Evolutionary conservation across 2,888 invertebrate genomes (phyloP).

Genomic region (Parascotia fuliginaria): DNA sequence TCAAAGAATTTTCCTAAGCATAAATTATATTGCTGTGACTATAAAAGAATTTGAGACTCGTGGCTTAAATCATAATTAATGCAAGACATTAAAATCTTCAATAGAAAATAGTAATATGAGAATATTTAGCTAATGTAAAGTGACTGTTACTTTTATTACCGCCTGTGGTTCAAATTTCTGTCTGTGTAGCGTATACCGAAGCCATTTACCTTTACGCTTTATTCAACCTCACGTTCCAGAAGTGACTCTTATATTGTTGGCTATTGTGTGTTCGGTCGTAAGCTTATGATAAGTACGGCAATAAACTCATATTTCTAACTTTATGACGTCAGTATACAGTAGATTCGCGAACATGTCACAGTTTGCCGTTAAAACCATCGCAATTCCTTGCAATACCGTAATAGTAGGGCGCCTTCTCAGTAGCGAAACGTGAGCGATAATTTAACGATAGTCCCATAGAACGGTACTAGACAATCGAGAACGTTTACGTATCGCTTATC

Average conservation of each 20-base stretch:
- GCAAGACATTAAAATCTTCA: no score
- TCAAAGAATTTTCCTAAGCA: no score
- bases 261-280: slow-evolving; percentile 11
- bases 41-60: no score
- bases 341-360: slow-evolving; percentile 41
- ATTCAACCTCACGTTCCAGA: slow-evolving; percentile 5
- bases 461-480: slow-evolving; percentile 78
- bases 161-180: neutral
- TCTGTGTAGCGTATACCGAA: neutral
- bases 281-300: slow-evolving; percentile 9
- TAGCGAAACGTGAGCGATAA: slow-evolving; percentile 84
- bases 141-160: neutral
- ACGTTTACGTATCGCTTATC: slow-evolving; percentile 81
- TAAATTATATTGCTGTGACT: no score
- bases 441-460: slow-evolving; percentile 72
- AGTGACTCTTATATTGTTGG: slow-evolving; percentile 10
- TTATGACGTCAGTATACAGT: slow-evolving; percentile 32
- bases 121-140: neutral
- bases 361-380: slow-evolving; percentile 40
- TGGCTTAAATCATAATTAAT: no score
- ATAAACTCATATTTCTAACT: slow-evolving; percentile 18
- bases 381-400: slow-evolving; percentile 62
- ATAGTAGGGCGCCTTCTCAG: slow-evolving; percentile 67
- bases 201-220: neutral
- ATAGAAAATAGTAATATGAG: neutral